These are phyloP conservation scores for Oophaga pumilio DNA, from an alignment of 2,113 vertebrate species.

Conservation along the genomic window DNA sequence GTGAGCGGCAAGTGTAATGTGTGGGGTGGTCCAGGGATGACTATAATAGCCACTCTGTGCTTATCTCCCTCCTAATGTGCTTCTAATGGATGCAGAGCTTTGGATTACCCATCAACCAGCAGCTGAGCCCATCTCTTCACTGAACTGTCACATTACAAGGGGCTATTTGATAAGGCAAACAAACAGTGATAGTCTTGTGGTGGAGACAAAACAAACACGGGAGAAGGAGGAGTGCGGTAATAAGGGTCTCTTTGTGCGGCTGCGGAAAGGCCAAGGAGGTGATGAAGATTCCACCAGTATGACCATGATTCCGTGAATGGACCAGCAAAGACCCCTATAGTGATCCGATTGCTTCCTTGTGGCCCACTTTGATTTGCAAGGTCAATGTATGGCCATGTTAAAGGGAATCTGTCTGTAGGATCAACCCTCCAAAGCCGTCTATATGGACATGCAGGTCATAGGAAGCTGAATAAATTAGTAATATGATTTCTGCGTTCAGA, in stretches of 20 bases:
- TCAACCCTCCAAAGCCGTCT: too few species aligned
- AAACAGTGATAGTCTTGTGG: slow-evolving; percentile 32
- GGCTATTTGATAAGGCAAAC: slow-evolving; percentile 41
- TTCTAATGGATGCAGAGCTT: slow-evolving; percentile 64
- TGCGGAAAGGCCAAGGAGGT: neutral
- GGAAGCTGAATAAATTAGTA: too few species aligned
- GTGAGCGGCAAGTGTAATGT: neutral
- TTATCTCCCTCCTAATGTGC: slow-evolving; percentile 66
- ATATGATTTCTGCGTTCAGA: too few species aligned
- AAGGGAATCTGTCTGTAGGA: too few species aligned
- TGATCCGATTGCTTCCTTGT: too few species aligned
- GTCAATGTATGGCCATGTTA: too few species aligned
- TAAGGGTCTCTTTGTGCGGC: neutral
- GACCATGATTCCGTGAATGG: neutral
- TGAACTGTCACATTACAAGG: slow-evolving; percentile 52
- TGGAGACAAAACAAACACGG: slow-evolving; percentile 20
- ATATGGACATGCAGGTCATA: too few species aligned
- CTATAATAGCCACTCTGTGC: slow-evolving; percentile 56
- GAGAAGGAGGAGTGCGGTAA: neutral
- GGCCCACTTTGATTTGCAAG: too few species aligned
- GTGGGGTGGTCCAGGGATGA: slow-evolving; percentile 27
- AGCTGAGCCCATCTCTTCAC: slow-evolving; percentile 25
- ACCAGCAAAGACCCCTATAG: too few species aligned
- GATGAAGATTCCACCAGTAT: neutral
- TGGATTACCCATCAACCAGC: slow-evolving; percentile 44